phyloP scores from a whole-genome alignment of 1,140 invertebrate genomes.

The Drosophila albomicans region DNA sequence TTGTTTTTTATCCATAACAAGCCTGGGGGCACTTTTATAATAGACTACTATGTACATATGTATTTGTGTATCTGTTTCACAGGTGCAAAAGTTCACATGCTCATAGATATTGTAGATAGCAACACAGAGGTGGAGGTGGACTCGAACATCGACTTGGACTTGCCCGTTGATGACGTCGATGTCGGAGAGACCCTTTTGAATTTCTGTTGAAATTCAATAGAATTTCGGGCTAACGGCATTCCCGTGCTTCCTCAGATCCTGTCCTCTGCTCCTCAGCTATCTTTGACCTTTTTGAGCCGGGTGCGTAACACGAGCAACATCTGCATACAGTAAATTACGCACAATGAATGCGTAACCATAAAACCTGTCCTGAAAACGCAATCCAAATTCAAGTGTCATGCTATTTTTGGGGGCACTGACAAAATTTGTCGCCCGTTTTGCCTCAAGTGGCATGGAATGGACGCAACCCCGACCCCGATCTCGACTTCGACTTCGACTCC shows the following conservation, averaged over 20 bases:
- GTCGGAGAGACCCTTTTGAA: constrained; percentile 28
- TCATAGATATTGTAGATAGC: neutral
- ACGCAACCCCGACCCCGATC: neutral
- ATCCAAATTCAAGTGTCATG: constrained; percentile 78
- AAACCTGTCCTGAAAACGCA: constrained; percentile 59
- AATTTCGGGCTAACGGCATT: constrained; percentile 61
- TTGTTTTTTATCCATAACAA: constrained; percentile 81
- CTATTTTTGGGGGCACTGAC: constrained; percentile 66
- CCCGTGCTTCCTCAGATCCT: constrained; percentile 46
- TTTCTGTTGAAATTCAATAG: constrained; percentile 75
- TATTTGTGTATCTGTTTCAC: constrained; percentile 49
- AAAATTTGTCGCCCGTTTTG: constrained; percentile 73
- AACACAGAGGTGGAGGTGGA: constrained; percentile 5
- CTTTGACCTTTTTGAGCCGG: neutral
- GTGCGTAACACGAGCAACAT: constrained; percentile 51
- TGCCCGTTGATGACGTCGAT: neutral
- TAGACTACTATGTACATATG: constrained; percentile 50
- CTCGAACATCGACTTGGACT: constrained; percentile 16
- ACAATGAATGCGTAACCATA: constrained; percentile 69
- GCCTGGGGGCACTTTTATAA: constrained; percentile 70
- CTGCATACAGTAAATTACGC: constrained; percentile 76
- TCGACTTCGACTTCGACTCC: constrained; percentile 4
- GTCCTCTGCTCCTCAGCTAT: constrained; percentile 1
- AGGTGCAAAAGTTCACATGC: constrained; percentile 72
- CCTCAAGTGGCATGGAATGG: constrained; percentile 56